phyloP scores from a whole-genome alignment of 2,888 invertebrate species.

The Eupithecia subfuscata region DNA sequence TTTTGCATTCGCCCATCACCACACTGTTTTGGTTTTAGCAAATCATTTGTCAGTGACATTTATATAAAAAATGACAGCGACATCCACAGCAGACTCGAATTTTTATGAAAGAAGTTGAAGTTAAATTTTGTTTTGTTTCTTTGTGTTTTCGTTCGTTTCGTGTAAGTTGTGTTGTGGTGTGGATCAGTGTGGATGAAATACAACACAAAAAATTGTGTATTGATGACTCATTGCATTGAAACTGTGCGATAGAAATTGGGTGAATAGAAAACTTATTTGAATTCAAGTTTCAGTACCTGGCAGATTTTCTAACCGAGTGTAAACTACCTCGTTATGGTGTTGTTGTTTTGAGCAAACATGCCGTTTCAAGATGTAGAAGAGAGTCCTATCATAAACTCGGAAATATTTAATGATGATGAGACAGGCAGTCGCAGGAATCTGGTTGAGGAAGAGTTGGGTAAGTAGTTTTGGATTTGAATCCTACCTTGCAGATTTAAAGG shows the following conservation, averaged over 20 bases:
- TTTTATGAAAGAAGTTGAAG: too few species aligned
- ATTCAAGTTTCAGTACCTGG: not conserved
- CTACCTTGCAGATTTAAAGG: constrained; percentile 3
- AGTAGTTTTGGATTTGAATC: constrained; percentile 18
- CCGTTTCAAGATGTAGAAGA: constrained; percentile 68
- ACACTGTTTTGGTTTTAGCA: too few species aligned
- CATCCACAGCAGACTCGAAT: constrained; percentile 17
- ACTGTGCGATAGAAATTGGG: constrained; percentile 16
- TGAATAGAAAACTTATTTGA: not conserved
- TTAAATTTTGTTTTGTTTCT: not conserved
- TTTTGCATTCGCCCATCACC: too few species aligned
- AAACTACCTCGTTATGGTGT: constrained; percentile 47
- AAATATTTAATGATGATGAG: constrained; percentile 76
- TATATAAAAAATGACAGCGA: not conserved
- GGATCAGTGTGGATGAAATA: constrained; percentile 16
- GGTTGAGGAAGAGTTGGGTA: constrained; percentile 68
- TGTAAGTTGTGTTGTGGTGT: constrained; percentile 2
- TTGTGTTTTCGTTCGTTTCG: constrained; percentile 21
- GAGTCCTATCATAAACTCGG: constrained; percentile 75
- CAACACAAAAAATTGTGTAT: constrained; percentile 24
- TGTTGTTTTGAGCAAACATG: constrained; percentile 60
- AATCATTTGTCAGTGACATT: constrained; percentile 9
- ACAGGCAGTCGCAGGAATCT: constrained; percentile 70
- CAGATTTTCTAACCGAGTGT: not conserved
- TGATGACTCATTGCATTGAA: constrained; percentile 34